Evolutionary conservation across 35 echinoderm and acorn worm species (phyloP), one percentile per base, ranked within the genome.

Genomic region (Antedon bifida): DNA sequence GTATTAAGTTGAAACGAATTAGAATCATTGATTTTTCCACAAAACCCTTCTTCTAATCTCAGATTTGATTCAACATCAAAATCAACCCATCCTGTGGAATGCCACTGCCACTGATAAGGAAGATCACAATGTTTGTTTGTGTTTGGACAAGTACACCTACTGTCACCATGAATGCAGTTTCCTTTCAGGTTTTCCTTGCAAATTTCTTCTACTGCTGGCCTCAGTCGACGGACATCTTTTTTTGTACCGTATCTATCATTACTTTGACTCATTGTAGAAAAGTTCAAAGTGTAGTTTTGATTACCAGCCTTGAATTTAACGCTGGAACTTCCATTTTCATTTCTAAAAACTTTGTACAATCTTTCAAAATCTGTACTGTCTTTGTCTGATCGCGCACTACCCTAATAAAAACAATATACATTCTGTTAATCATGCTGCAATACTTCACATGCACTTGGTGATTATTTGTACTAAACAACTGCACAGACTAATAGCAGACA

Each of bases 221-320:
- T n/a, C n/a, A n/a, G n/a, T 35, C 87, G 30, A 8, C 87, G 30
- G 23, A 89, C 87, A 23, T 34, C 35, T 51, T 81, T 77, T 30
- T 46, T 7, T 10, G 87, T 89, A 17, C 12, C 26, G 29, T 83
- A 89, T 16, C 17, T 28, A 29, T 78, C 17, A 51, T 89, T 89
- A 8, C 30, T 75, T 39, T 89, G 87, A 55, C 33, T 12, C 87
- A 89, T 89, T 12, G 64, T 29, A 10, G 26, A 0, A 35, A 89
- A 89, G 75, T 89, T 33, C 11, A 89, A 46, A 14, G 74, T 42
- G 34, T 89, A 89, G 0, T 29, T 30, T 30, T 89, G 79, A 23
- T 16, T 31, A 0, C 76, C 46, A 10, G 87, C 81, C 1, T 34
- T 38, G 29, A 89, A 89, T 5, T 39, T 12, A 30, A 76, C 33